These are phyloP conservation scores for Enchytraeus crypticus DNA, from an alignment of 2,888 invertebrate species.

Conservation along the genomic window DNA sequence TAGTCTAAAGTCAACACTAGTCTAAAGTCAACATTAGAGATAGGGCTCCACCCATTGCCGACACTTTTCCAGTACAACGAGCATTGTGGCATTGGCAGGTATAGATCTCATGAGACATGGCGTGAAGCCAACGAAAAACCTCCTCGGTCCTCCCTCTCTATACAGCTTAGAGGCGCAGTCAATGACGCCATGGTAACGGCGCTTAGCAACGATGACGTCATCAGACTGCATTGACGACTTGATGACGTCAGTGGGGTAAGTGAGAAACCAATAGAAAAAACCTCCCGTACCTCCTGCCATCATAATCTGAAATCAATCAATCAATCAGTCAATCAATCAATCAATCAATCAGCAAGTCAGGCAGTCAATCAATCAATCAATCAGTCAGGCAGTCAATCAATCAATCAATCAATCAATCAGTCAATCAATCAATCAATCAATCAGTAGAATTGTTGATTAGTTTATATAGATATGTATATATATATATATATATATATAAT, in stretches of 20 bases:
- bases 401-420: too few relatives aligned
- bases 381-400: too few relatives aligned
- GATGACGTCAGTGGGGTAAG: conserved; percentile 29
- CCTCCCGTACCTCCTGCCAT: conserved; percentile 24
- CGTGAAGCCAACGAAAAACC: conserved; percentile 26
- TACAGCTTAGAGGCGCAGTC: conserved; percentile 26
- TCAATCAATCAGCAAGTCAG: too few relatives aligned
- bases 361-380: too few relatives aligned
- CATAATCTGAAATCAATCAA: too few relatives aligned
- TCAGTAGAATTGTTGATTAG: too few relatives aligned
- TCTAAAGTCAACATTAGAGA: too few relatives aligned
- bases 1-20: too few relatives aligned
- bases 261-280: conserved; percentile 25
- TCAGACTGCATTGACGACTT: conserved; percentile 29
- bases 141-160: conserved; percentile 24
- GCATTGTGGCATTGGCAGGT: conserved; percentile 28
- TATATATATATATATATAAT: too few relatives aligned
- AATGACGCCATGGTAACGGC: conserved; percentile 18
- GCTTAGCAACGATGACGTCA: conserved; percentile 10
- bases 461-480: too few relatives aligned
- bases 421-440: too few relatives aligned
- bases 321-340: too few relatives aligned
- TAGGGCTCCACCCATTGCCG: conserved; percentile 10
- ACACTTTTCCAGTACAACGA: conserved; percentile 20
- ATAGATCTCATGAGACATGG: conserved; percentile 27